phyloP scores from a whole-genome alignment of 2,113 vertebrate genomes.

The Camelus bactrianus region DNA sequence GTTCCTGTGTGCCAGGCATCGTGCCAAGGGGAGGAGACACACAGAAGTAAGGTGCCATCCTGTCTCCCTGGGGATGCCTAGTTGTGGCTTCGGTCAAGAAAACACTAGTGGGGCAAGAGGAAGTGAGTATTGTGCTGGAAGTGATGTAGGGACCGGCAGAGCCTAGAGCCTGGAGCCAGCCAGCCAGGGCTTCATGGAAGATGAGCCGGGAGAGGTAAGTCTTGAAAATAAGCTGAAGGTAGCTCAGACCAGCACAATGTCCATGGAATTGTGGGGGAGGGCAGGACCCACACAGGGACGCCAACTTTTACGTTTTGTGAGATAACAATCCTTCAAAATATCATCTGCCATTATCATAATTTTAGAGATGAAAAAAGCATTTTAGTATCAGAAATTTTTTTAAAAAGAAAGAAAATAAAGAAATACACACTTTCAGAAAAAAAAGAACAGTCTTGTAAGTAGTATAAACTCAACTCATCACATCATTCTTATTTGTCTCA shows the following conservation, averaged over 20 bases:
- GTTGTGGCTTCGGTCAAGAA: fast-evolving
- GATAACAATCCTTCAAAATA: not conserved
- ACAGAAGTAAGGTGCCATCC: not conserved
- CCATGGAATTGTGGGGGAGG: fast-evolving
- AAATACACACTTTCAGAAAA: not conserved
- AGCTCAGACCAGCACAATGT: not conserved
- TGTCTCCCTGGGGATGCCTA: not conserved
- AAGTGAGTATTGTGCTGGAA: fast-evolving
- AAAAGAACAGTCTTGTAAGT: not conserved
- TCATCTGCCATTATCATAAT: not conserved
- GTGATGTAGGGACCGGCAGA: not conserved
- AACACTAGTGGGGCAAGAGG: not conserved
- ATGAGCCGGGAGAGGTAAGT: not conserved
- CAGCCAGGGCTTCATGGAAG: not conserved
- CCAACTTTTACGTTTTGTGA: not conserved
- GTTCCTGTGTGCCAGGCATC: not conserved
- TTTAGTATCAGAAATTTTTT: not conserved
- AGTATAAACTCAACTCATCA: not conserved
- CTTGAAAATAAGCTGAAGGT: not conserved
- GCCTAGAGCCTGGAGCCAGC: not conserved
- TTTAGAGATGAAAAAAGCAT: not conserved
- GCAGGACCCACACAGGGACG: not conserved
- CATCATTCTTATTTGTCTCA: not conserved
- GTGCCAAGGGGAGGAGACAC: not conserved
- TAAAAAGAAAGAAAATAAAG: not conserved